Percentiles rank a stretch among this genome's conserved stretches.
Evolutionary conservation across 2,113 vertebrate species (phyloP).

Genomic region (Megalops atlanticus): DNA sequence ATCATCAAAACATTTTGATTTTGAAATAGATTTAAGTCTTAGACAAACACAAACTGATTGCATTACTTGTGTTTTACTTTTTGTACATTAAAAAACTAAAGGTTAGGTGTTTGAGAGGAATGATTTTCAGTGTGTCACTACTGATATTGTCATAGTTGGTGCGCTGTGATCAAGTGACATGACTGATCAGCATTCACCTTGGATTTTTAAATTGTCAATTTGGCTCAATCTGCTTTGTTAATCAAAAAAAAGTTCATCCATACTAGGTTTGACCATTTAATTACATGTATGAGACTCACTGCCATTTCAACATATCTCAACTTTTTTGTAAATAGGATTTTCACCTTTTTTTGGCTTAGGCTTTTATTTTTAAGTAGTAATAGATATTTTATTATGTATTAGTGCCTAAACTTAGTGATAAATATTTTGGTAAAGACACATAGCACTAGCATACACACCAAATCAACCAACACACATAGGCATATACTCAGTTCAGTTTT

Average conservation of each 20-base stretch:
- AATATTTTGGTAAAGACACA: conserved; percentile 62
- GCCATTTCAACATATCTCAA: not conserved
- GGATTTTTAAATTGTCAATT: not conserved
- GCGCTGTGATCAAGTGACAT: not conserved
- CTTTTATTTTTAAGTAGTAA: conserved; percentile 49
- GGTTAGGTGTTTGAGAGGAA: conserved; percentile 71
- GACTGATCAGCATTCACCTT: not conserved
- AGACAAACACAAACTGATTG: no score
- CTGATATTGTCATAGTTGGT: not conserved
- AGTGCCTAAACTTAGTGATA: conserved; percentile 70
- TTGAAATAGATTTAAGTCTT: not conserved
- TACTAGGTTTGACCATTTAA: not conserved
- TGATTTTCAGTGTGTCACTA: conserved; percentile 46
- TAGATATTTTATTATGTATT: conserved; percentile 56
- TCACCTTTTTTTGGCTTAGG: conserved; percentile 50
- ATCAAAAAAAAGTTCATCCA: not conserved
- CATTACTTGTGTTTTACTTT: not conserved
- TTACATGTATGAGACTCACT: not conserved
- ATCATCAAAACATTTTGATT: not conserved
- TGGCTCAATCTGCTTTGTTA: not conserved
- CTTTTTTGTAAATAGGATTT: conserved; percentile 64
- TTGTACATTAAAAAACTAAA: not conserved
- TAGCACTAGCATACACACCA: conserved; percentile 54
- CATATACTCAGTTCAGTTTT: conserved; percentile 16
- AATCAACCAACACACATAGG: conserved; percentile 24